A percentile compares a stretch with the other conserved stretches of the same genome.
Conservation (phyloP, 2,888 invertebrate genomes). For the Diplolepis rosae region DNA sequence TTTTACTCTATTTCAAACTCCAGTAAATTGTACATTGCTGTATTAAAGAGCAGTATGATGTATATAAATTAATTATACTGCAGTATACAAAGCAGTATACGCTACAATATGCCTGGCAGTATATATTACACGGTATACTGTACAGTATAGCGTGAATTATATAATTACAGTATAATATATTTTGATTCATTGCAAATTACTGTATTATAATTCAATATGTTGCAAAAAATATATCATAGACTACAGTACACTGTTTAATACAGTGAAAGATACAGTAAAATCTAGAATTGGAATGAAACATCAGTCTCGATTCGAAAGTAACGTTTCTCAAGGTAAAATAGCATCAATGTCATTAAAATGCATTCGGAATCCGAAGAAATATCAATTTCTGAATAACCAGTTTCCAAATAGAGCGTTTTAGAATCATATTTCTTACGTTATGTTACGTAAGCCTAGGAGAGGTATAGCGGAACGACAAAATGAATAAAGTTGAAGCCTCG, state of each 20-base stretch:
- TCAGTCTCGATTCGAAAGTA: constrained; percentile 42
- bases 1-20: not conserved
- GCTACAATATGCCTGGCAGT: no score
- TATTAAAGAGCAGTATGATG: no score
- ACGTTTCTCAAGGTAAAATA: not conserved
- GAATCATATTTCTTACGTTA: no score
- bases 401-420: not conserved
- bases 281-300: not conserved
- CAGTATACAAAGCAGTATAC: no score
- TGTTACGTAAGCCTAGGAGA: constrained; percentile 15
- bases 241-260: not conserved
- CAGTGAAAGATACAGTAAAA: constrained; percentile 41
- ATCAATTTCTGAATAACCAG: not conserved
- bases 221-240: no score
- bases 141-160: not conserved
- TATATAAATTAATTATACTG: no score
- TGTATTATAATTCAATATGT: no score
- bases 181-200: not conserved
- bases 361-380: not conserved
- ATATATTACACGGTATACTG: not conserved
- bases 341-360: not conserved
- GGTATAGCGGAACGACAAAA: not conserved
- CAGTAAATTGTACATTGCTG: not conserved
- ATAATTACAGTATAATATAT: not conserved
- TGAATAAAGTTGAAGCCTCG: constrained; percentile 28